Percentiles rank a stretch among this genome's conserved stretches.
Evolutionary conservation across 2,797 vertebrate genomes (phyloP).

Genomic region (Falco novaeseelandiae): DNA sequence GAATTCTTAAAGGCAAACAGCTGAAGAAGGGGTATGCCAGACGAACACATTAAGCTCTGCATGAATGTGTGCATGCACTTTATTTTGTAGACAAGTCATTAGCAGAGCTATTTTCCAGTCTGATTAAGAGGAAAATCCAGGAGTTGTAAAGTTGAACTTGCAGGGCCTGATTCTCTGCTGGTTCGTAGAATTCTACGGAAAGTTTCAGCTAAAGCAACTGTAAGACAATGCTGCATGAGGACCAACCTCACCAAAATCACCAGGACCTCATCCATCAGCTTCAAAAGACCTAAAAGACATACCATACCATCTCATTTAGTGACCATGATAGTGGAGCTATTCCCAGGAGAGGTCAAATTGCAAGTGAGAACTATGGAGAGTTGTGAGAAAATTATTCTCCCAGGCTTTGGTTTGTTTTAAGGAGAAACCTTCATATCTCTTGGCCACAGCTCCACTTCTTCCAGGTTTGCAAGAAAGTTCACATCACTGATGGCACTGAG

Average conservation of each 20-base stretch:
- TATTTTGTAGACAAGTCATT: background rate
- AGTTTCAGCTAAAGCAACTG: background rate
- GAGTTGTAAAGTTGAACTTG: background rate
- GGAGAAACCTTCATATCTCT: background rate
- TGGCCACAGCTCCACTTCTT: background rate
- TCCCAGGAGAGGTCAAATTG: background rate
- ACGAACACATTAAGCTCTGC: background rate
- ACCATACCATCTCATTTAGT: background rate
- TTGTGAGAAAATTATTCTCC: background rate
- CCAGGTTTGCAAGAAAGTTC: constrained; percentile 2
- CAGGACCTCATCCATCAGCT: background rate
- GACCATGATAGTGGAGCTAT: background rate
- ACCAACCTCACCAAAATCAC: background rate
- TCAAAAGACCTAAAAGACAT: background rate
- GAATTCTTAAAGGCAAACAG: background rate
- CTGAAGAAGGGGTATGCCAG: background rate
- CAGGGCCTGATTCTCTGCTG: background rate
- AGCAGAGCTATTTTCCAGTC: constrained; percentile 31
- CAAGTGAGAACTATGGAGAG: background rate
- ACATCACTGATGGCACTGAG: background rate
- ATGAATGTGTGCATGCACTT: background rate
- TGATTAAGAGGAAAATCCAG: constrained; percentile 1
- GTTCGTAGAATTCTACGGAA: background rate
- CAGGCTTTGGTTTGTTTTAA: background rate
- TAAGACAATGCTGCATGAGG: background rate